phyloP scores from a whole-genome alignment of 2,888 invertebrate genomes.

The Drosophila pseudotakahashii region DNA sequence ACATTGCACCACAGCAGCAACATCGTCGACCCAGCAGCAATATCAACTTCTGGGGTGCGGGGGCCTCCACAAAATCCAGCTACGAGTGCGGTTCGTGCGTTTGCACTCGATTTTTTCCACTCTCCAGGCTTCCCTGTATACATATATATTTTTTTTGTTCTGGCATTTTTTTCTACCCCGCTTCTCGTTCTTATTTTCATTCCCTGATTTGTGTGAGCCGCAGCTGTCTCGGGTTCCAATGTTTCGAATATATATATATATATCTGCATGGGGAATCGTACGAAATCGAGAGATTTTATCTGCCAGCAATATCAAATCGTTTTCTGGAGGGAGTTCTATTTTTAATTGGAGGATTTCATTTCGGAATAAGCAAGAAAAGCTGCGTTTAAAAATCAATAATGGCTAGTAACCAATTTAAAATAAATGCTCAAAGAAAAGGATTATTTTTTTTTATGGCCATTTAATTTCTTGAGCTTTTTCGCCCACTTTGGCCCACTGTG shows the following conservation, averaged over 20 bases:
- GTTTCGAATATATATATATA: neutral
- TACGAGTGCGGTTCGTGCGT: constrained; percentile 31
- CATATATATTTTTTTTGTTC: neutral
- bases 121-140: constrained; percentile 3
- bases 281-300: constrained; percentile 7
- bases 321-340: neutral
- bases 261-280: constrained; percentile 2
- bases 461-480: no score
- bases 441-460: no score
- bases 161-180: constrained; percentile 1
- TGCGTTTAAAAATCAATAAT: no score
- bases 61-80: constrained; percentile 15
- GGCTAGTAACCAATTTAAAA: no score
- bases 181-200: constrained; percentile 8
- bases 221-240: constrained; percentile 10
- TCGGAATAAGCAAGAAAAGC: no score
- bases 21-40: constrained; percentile 12
- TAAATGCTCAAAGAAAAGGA: no score
- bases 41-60: constrained; percentile 3
- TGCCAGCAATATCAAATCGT: constrained; percentile 1
- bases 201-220: constrained; percentile 14
- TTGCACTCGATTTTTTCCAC: constrained; percentile 22
- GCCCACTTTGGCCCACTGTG: neutral
- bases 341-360: neutral
- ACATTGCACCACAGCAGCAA: constrained; percentile 57